phyloP scores from a whole-genome alignment of 2,113 vertebrate species.

The Phoenicopterus ruber region DNA sequence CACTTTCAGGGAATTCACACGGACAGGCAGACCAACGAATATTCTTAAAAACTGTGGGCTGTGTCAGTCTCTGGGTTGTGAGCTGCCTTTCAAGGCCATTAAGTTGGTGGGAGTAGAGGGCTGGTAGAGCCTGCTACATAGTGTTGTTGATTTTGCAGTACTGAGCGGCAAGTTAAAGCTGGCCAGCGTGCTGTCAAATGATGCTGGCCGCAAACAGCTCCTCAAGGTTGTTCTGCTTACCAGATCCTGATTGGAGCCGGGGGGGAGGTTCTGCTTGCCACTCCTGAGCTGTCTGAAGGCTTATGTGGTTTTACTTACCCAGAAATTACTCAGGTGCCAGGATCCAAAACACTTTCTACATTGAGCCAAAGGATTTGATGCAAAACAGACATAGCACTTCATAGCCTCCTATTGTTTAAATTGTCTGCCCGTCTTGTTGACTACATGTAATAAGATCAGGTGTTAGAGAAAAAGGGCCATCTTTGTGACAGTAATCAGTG shows the following conservation, averaged over 20 bases:
- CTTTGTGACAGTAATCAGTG: neutral
- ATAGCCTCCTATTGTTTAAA: neutral
- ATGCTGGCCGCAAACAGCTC: neutral
- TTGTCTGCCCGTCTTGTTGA: neutral
- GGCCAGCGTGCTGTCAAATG: neutral
- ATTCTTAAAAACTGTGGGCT: neutral
- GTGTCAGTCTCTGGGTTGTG: neutral
- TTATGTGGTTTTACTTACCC: neutral
- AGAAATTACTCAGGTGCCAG: neutral
- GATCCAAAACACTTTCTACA: neutral
- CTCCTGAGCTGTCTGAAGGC: neutral
- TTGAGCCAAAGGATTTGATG: neutral
- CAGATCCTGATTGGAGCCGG: neutral
- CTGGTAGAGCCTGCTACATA: neutral
- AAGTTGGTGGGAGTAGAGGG: neutral
- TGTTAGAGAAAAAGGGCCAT: neutral
- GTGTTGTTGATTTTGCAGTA: neutral
- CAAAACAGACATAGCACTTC: neutral
- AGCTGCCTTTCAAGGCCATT: neutral
- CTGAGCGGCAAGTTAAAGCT: neutral
- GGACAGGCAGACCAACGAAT: neutral
- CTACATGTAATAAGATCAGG: neutral
- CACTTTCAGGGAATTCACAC: neutral
- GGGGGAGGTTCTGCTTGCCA: neutral
- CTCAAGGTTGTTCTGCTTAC: neutral